Conservation (phyloP, 2,113 vertebrate genomes). For the Ctenodactylus gundi region DNA sequence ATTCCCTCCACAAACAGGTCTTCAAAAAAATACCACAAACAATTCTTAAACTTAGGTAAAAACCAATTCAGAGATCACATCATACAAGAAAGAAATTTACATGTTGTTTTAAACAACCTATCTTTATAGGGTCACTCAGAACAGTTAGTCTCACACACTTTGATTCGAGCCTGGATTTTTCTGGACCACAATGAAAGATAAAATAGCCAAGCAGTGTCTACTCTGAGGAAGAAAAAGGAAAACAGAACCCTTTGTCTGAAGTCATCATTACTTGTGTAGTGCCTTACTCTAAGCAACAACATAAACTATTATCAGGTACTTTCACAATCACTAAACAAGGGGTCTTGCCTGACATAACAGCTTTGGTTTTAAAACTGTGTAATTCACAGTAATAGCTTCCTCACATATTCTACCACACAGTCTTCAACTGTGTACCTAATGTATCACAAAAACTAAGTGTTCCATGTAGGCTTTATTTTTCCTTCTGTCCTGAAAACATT, state of each 20-base stretch:
- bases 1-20: background rate
- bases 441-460: background rate
- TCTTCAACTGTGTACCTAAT: background rate
- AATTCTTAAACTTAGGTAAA: background rate
- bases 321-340: background rate
- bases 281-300: background rate
- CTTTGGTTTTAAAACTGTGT: background rate
- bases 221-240: background rate
- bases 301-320: background rate
- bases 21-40: slow-evolving; percentile 15
- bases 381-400: background rate
- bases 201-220: background rate
- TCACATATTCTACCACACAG: background rate
- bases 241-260: slow-evolving; percentile 9
- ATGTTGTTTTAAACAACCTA: background rate
- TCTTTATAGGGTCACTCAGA: too few species aligned
- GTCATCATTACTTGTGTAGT: background rate
- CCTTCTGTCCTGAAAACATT: slow-evolving; percentile 26
- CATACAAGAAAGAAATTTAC: slow-evolving; percentile 18
- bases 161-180: slow-evolving; percentile 32
- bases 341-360: background rate
- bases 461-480: background rate
- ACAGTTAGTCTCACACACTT: background rate
- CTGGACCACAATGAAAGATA: background rate
- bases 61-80: slow-evolving; percentile 4